phyloP scores from a whole-genome alignment of 1,140 invertebrate species.

The Coelopa frigida region DNA sequence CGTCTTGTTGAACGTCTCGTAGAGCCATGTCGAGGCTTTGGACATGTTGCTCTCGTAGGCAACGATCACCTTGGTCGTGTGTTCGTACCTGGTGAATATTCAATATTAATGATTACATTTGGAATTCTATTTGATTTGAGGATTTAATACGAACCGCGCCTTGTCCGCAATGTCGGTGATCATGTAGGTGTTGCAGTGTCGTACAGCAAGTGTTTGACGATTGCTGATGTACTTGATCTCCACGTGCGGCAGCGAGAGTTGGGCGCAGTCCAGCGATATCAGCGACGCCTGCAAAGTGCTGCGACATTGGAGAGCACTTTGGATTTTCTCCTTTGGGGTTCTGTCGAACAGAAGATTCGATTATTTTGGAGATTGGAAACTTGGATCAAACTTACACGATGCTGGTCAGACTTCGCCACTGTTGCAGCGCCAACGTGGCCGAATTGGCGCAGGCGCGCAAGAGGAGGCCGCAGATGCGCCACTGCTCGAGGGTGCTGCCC shows the following conservation, averaged over 20 bases:
- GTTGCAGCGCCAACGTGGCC: conserved; percentile 28
- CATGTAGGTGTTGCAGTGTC: conserved; percentile 37
- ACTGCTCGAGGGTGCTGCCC: conserved; percentile 38
- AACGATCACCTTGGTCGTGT: conserved; percentile 33
- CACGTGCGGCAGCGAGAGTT: conserved; percentile 37
- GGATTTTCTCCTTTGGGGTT: conserved; percentile 33
- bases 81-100: conserved; percentile 24
- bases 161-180: conserved; percentile 40
- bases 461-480: conserved; percentile 38
- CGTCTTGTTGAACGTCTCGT: conserved; percentile 38
- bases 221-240: conserved; percentile 37
- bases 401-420: conserved; percentile 26
- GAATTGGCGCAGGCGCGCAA: conserved; percentile 32
- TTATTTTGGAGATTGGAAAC: neutral
- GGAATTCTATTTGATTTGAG: neutral
- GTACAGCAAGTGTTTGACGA: conserved; percentile 37
- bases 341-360: conserved; percentile 14
- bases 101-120: neutral
- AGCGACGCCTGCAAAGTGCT: conserved; percentile 32
- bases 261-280: conserved; percentile 35
- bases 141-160: conserved; percentile 19
- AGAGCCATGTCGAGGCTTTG: conserved; percentile 35
- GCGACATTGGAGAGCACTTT: conserved; percentile 32
- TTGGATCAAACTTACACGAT: conserved; percentile 21
- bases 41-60: conserved; percentile 33